Evolutionary conservation across 2,888 invertebrate genomes (phyloP).

Genomic region (Parnassius smintheus): DNA sequence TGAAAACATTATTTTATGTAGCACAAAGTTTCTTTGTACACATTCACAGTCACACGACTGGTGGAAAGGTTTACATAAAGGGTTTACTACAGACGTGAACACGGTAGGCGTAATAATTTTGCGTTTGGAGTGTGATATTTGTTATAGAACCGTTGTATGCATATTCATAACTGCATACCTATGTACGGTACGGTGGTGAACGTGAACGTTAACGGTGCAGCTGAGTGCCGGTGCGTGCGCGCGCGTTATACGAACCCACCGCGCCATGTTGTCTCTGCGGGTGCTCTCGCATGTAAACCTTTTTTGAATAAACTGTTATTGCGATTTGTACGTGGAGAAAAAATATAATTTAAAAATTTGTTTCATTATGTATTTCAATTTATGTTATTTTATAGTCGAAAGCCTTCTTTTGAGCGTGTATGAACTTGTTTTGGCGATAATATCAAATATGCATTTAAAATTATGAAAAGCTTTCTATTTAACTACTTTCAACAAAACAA

Average conservation of each 20-base stretch:
- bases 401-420: too few species aligned
- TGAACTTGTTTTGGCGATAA: too few species aligned
- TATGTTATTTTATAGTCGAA: too few species aligned
- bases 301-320: too few species aligned
- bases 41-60: not conserved
- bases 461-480: too few species aligned
- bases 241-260: not conserved
- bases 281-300: conserved; percentile 4
- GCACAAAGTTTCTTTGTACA: too few species aligned
- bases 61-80: conserved; percentile 23
- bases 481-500: too few species aligned
- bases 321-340: too few species aligned
- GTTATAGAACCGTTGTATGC: conserved; percentile 29
- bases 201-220: conserved; percentile 30
- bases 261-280: conserved; percentile 11
- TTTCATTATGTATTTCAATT: too few species aligned
- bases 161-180: conserved; percentile 32
- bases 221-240: conserved; percentile 23
- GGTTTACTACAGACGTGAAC: conserved; percentile 16
- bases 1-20: too few species aligned
- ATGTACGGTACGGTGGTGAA: conserved; percentile 26
- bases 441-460: too few species aligned
- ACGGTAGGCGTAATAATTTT: conserved; percentile 18
- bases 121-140: conserved; percentile 24
- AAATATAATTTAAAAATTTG: too few species aligned